Evolutionary conservation across 1,140 invertebrate genomes (phyloP).

Genomic region (Trichogramma pretiosum): DNA sequence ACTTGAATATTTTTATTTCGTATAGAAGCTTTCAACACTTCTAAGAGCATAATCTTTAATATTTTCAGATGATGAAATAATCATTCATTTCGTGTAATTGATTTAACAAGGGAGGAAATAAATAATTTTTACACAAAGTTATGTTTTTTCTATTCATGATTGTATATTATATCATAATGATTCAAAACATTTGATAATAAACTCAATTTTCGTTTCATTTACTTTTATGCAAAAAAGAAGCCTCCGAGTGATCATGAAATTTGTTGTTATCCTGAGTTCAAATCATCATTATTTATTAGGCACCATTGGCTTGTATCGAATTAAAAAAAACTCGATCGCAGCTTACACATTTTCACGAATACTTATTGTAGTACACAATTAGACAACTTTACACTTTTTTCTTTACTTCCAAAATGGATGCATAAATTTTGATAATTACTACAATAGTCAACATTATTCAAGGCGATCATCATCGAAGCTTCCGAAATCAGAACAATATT

Average conservation of each 20-base stretch:
- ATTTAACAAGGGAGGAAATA: too few species aligned
- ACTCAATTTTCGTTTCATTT: constrained; percentile 15
- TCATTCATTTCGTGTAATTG: too few species aligned
- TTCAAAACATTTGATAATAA: too few species aligned
- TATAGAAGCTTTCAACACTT: too few species aligned
- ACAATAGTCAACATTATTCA: constrained; percentile 3
- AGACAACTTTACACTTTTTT: constrained; percentile 3
- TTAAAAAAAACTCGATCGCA: constrained; percentile 12
- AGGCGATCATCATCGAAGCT: constrained; percentile 9
- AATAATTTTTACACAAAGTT: too few species aligned
- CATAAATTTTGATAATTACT: constrained; percentile 3
- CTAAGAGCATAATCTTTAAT: too few species aligned
- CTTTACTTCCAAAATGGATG: background rate
- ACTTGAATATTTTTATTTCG: too few species aligned
- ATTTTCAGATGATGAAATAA: too few species aligned
- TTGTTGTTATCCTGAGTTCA: too few species aligned
- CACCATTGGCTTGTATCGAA: constrained; percentile 16
- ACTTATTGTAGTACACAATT: constrained; percentile 10
- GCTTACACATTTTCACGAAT: background rate
- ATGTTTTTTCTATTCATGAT: too few species aligned
- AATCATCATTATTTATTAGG: constrained; percentile 13
- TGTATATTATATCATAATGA: too few species aligned
- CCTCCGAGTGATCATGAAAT: too few species aligned
- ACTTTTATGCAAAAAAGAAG: constrained; percentile 16
- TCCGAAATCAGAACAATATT: constrained; percentile 5